These are phyloP conservation scores for Chiloscyllium plagiosum DNA, from an alignment of 2,113 vertebrate species.

Conservation along the genomic window DNA sequence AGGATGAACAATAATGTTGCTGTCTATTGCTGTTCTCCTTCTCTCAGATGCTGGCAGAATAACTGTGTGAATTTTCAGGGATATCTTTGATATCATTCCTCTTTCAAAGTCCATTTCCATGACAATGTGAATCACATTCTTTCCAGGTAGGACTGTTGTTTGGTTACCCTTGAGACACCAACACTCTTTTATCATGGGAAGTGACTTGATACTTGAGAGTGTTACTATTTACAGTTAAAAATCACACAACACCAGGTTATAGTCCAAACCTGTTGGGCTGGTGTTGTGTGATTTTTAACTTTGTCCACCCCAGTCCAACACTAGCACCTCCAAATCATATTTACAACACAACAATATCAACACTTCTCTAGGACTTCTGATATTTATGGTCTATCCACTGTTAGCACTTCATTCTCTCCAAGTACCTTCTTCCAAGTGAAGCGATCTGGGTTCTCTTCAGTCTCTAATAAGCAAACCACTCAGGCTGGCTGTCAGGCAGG, in stretches of 20 bases:
- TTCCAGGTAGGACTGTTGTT: neutral
- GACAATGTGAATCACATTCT: neutral
- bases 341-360: neutral
- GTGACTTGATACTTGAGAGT: neutral
- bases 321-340: no score
- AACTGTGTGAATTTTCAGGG: neutral
- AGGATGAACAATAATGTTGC: neutral
- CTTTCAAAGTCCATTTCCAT: neutral
- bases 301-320: no score
- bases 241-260: no score
- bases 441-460: neutral
- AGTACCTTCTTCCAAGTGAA: neutral
- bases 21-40: neutral
- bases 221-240: neutral
- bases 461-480: neutral
- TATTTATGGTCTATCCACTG: neutral
- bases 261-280: no score
- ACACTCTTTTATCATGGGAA: neutral
- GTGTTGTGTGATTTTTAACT: no score
- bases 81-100: neutral
- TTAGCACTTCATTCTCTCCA: neutral
- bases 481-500: neutral
- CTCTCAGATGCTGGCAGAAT: neutral
- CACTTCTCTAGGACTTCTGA: neutral
- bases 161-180: neutral